Evolutionary conservation across 2,888 invertebrate genomes (phyloP), one percentile per base, ranked within the genome.

Genomic region (Lasioglossum vierecki): DNA sequence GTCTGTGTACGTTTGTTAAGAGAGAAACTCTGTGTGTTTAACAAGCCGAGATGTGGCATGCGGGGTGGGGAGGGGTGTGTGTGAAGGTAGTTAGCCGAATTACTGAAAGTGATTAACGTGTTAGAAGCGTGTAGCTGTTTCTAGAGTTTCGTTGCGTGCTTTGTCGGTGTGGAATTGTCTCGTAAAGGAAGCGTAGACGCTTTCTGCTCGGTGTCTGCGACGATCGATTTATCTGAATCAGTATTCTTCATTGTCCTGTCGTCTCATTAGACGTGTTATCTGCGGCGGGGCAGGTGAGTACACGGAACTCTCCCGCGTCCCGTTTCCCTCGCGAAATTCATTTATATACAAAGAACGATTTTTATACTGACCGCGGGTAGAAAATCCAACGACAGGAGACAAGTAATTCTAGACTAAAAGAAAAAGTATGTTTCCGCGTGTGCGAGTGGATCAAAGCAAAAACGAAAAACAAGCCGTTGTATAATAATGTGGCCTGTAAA

Each of bases 291-390:
- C 30, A 30, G 63, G n/a, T 71, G 75, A 79, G 53, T 76, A 41
- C 5, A 41, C 5, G 41, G 41, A 75, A 80, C 76, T 74, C 77
- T 11, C 35, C 13, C 35, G 70, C 71, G 63, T 85, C 83, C 41
- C 22, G 22, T 68, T 68, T 4, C n/a, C n/a, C n/a, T n/a, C 39
- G 70, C 11, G 70, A 84, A 68, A 68, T 68, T 68, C 79, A 85
- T 90, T 93, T 92, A 91, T 93, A 90, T 91, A 93, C 90, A 86
- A 85, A 79, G 82, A 88, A 89, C 87, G 88, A 89, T 84, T 88
- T 88, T 86, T 88, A 88, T 88, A 90, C 88, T 80, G 77, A 87
- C 57, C 83, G 80, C 30, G 57, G 68, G 80, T 83, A 73, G 18
- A 70, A 71, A 81, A 63, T 30, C 3, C 30, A 63, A 18, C 8